Evolutionary conservation across 2,113 vertebrate genomes (phyloP), one percentile per base, ranked within the genome.

Genomic region (Psittacula cyanocephala): DNA sequence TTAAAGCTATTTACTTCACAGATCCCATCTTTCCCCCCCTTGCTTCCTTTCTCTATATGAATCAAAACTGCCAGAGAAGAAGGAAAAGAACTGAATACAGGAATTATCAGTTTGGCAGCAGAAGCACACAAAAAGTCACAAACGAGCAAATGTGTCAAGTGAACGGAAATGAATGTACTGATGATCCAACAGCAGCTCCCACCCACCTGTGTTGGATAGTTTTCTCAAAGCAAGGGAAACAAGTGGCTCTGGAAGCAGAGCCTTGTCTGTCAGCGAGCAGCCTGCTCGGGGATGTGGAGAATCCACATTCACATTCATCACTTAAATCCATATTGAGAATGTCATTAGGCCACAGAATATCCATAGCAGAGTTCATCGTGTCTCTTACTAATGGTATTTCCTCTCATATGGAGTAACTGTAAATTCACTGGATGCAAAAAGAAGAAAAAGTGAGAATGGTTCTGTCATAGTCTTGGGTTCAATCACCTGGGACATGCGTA

Each of bases 191-290:
- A 91, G 43, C 80, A 64, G 37, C 29, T 88, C 44, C 63, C 17
- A 46, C 0, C 4, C 0, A 0, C n/a, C 31, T 23, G 5, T 12
- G 3, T 12, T 20, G n/a, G 70, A 12, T 24, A 23, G 43, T 80
- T 39, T 83, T 44, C 44, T 44, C 49, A 55, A 93, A 77, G 44
- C 19, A 46, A 14, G 17, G 29, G 41, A 49, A n/a, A 9, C 12
- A 7, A 67, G 52, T 9, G 13, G 17, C 13, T 94, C n/a, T 53
- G 0, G 0, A 64, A 49, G 37, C 62, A 88, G 5, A 81, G 59
- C 25, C 29, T 7, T 81, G 53, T 27, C 25, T 13, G 4, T 15
- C 47, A n/a, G 49, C 0, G 2, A 79, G 77, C 4, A 11, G 69
- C 41, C n/a, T 59, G 33, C 64, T 39, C 6, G 2, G 27, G 39